Evolutionary conservation across 2,888 invertebrate genomes (phyloP).

Genomic region (Creontiades dilutus): DNA sequence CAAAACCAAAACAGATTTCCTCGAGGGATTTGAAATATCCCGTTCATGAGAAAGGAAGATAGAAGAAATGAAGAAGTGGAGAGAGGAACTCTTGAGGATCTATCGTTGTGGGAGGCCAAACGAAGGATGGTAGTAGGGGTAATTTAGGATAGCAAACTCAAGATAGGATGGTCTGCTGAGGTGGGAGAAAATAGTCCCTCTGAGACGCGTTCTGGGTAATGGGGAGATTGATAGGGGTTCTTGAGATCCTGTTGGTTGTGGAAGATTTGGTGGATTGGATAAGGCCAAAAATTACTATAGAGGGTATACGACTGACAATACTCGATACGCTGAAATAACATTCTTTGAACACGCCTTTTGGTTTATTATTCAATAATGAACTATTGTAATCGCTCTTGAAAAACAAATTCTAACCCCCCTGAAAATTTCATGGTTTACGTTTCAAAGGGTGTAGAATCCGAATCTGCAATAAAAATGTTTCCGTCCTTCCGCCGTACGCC

Average conservation of each 20-base stretch:
- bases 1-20: not conserved
- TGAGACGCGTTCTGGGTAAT: slow-evolving; percentile 57
- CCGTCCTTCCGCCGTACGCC: no score
- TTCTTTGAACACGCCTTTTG: no score
- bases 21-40: not conserved
- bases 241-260: slow-evolving; percentile 57
- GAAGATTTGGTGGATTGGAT: not conserved
- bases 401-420: no score
- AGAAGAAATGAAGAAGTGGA: not conserved
- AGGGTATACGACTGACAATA: not conserved
- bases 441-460: no score
- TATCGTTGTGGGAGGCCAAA: not conserved
- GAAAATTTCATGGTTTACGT: no score
- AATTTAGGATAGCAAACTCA: slow-evolving; percentile 49
- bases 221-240: slow-evolving; percentile 65
- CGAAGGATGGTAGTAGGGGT: not conserved
- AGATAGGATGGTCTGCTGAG: slow-evolving; percentile 25
- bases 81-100: not conserved
- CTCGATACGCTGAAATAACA: no score
- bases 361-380: no score
- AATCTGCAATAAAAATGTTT: no score
- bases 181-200: slow-evolving; percentile 49
- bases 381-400: no score
- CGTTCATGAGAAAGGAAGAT: not conserved
- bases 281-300: not conserved